Base-by-base conservation (phyloP, 2,888 invertebrate species). In the Crematogaster levior region DNA sequence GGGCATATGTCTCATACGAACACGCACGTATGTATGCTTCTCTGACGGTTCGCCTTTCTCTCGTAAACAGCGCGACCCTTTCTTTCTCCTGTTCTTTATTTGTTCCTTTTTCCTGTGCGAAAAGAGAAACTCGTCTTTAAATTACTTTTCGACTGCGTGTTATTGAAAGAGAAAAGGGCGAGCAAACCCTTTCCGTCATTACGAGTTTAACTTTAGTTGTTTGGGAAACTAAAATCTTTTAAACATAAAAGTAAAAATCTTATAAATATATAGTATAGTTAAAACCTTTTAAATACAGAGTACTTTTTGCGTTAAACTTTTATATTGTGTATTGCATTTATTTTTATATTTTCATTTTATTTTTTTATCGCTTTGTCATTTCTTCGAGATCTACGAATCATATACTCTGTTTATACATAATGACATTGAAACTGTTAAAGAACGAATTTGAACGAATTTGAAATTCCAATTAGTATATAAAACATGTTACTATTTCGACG, bases 91-190 rank as follows among this genome's bases (percentile, higher is more conserved):
- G 53, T 37, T 80, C 63, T 73, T 79, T 43, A 40, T 70, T 75
- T 77, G 40, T 70, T 81, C 63, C 46, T 81, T 68, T 74, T 66
- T 74, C 72, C 82, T 66, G 61, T 51, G 61, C 81, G 81, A 79
- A 68, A 80, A 81, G 88, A 89, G 88, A 88, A 88, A 88, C 89
- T 89, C 83, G 85, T 51, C 77, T 75, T 63, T 53, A 75, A 79
- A 79, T 79, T 70, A 58, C 77, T 79, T 79, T 79, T 70, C 77
- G 70, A 79, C 43, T 24, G 18, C 56, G 30, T 27, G 43, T 30
- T 56, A 56, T 65, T 24, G 70, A 24, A 70, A n/a, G 56, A 34
- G 10, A 56, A 3, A 70, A 68, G 77, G 77, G 68, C n/a, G 9
- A n/a, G 53, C 30, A 43, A 68, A 34, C 77, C 77, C 68, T 77